A percentile compares a stretch with the other conserved stretches of the same genome.
Evolutionary conservation across 2,113 vertebrate species (phyloP).

Genomic region (Eidolon helvum): DNA sequence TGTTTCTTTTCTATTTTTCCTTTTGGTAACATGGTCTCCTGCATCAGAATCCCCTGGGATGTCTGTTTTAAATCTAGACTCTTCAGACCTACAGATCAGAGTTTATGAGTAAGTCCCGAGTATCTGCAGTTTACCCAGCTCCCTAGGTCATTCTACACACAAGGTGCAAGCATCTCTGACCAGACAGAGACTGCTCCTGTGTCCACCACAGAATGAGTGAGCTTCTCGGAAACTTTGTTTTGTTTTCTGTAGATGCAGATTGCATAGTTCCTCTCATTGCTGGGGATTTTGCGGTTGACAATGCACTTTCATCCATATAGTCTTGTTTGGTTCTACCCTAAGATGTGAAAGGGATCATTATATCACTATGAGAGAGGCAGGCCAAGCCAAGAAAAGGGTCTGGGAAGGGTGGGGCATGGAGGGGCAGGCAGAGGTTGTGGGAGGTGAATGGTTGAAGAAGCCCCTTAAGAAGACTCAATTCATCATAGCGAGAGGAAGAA

Average conservation of each 20-base stretch:
- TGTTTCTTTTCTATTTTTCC: no score
- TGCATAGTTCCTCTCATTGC: background rate
- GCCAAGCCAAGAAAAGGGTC: background rate
- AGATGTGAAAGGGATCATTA: background rate
- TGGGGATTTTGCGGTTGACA: background rate
- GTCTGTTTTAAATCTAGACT: background rate
- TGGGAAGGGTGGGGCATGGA: background rate
- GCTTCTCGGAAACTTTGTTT: background rate
- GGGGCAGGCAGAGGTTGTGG: background rate
- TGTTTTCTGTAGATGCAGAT: background rate
- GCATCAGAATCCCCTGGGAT: background rate
- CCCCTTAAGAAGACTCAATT: background rate
- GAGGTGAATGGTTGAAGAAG: background rate
- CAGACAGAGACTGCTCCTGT: background rate
- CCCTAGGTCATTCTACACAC: no score
- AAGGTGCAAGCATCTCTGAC: background rate
- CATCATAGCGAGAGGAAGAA: background rate
- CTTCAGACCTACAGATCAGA: background rate
- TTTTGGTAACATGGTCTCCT: background rate
- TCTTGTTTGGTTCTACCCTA: background rate
- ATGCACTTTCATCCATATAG: accelerated
- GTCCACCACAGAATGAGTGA: background rate
- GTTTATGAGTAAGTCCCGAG: background rate
- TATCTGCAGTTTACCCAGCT: background rate
- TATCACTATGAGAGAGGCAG: background rate